These are phyloP conservation scores for Artibeus lituratus DNA, from an alignment of 2,797 vertebrate genomes.

Conservation along the genomic window DNA sequence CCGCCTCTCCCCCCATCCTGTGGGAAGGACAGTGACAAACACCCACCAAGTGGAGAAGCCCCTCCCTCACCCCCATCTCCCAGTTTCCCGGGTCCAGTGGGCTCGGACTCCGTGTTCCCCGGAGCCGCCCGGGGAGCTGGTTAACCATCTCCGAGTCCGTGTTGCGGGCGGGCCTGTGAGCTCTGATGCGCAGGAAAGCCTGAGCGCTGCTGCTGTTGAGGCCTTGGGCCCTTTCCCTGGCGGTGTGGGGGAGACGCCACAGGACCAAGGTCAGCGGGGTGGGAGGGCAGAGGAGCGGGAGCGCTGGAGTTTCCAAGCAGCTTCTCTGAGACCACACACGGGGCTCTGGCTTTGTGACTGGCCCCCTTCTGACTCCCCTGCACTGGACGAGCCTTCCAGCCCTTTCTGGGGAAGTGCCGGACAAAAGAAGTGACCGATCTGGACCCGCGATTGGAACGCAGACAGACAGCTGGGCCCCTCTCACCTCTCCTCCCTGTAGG, in stretches of 20 bases:
- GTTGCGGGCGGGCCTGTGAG: background rate
- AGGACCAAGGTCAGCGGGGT: background rate
- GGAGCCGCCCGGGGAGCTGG: background rate
- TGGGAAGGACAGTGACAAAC: background rate
- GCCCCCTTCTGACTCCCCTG: background rate
- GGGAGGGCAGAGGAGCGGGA: background rate
- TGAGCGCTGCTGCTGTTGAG: background rate
- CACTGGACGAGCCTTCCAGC: background rate
- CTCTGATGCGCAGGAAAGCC: background rate
- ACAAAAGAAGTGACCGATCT: background rate
- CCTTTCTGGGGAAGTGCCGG: constrained; percentile 19
- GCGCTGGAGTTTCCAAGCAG: accelerated
- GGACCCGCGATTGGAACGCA: background rate
- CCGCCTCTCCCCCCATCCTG: background rate
- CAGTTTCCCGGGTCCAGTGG: background rate
- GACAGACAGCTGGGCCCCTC: background rate
- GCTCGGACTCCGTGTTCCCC: background rate
- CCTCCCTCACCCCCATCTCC: background rate
- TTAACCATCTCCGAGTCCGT: background rate
- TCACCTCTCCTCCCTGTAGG: background rate
- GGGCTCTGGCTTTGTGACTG: background rate
- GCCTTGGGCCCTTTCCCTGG: background rate
- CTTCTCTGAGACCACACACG: background rate
- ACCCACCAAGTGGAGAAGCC: background rate
- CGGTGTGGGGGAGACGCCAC: background rate